phyloP scores from a whole-genome alignment of 2,113 vertebrate genomes.

The Procapra przewalskii region DNA sequence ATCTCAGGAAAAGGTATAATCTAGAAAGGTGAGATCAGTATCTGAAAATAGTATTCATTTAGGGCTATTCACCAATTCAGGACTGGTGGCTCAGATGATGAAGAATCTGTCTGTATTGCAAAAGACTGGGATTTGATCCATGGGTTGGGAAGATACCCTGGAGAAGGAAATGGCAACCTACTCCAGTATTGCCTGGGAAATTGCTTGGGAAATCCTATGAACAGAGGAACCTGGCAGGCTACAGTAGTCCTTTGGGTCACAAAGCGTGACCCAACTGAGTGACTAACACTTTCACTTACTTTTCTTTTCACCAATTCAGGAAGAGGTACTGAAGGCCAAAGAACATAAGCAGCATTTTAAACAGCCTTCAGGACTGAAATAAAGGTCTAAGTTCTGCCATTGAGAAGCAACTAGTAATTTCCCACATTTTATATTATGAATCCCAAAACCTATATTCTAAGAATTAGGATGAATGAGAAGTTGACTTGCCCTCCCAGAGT shows the following conservation, averaged over 20 bases:
- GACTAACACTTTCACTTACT: neutral
- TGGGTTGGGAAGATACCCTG: neutral
- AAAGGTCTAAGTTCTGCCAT: neutral
- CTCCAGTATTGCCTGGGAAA: neutral
- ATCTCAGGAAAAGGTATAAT: neutral
- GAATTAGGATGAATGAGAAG: neutral
- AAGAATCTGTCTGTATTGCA: neutral
- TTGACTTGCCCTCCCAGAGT: neutral
- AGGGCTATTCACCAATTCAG: neutral
- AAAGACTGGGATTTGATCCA: fast-evolving
- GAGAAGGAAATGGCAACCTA: neutral
- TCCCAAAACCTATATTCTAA: neutral
- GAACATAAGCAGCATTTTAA: neutral
- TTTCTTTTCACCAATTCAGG: neutral
- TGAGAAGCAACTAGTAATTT: neutral
- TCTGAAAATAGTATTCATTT: neutral
- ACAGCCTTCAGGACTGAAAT: neutral
- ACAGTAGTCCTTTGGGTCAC: neutral
- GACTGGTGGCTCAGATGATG: neutral
- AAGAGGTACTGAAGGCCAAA: neutral
- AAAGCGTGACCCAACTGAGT: neutral
- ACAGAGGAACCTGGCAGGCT: neutral
- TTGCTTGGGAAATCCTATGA: neutral
- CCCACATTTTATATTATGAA: neutral
- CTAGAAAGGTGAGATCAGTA: neutral